Evolutionary conservation across 2,113 vertebrate genomes (phyloP).

Genomic region (Hydrochoerus hydrochaeris): DNA sequence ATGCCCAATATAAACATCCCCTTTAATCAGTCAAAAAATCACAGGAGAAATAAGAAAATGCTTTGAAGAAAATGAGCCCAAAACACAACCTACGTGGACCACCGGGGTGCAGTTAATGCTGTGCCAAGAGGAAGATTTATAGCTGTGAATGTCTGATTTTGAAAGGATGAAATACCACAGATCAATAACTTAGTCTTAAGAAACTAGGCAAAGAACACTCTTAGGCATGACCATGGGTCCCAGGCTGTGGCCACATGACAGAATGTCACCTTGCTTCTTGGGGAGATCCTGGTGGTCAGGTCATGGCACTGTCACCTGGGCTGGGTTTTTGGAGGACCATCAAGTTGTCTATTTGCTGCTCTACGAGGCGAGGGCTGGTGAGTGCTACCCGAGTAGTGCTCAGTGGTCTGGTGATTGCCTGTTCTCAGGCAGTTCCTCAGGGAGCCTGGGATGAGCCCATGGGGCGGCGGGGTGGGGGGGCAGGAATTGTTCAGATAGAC

Average conservation of each 20-base stretch:
- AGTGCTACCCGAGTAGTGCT: rapidly evolving
- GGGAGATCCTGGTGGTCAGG: background rate
- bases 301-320: rapidly evolving
- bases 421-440: rapidly evolving
- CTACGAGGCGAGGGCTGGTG: rapidly evolving
- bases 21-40: background rate
- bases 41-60: background rate
- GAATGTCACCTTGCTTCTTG: background rate
- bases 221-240: too few relatives aligned
- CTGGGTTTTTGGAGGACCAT: too few relatives aligned
- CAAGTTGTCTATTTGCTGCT: rapidly evolving
- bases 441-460: rapidly evolving
- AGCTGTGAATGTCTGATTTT: too few relatives aligned
- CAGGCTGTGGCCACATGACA: rapidly evolving
- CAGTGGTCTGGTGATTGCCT: rapidly evolving
- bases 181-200: background rate
- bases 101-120: background rate
- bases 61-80: background rate
- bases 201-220: background rate
- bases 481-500: too few relatives aligned
- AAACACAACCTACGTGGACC: rapidly evolving
- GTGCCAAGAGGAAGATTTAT: background rate
- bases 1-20: background rate
- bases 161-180: background rate
- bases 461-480: too few relatives aligned